These are phyloP conservation scores for Leptinotarsa rubiginosa DNA, from an alignment of 2,888 invertebrate genomes.

Conservation along the genomic window DNA sequence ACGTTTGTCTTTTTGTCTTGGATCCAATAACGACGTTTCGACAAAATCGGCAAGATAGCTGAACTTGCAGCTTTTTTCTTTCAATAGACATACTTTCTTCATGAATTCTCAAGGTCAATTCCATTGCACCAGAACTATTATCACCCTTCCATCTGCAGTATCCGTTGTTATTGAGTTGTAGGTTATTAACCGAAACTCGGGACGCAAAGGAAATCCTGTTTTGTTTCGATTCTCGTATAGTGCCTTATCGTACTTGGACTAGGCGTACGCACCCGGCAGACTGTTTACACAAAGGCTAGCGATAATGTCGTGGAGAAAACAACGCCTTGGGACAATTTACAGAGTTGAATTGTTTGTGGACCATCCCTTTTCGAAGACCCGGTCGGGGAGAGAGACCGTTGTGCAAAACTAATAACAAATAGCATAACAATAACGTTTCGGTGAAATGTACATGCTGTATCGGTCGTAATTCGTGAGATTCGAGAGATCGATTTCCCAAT, in stretches of 20 bases:
- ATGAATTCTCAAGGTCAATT: too few relatives aligned
- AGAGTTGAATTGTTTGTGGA: conserved; percentile 1
- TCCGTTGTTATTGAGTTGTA: too few relatives aligned
- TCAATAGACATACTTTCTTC: too few relatives aligned
- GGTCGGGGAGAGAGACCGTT: not conserved
- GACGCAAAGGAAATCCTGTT: not conserved
- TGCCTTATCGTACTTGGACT: conserved; percentile 3
- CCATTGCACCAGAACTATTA: too few relatives aligned
- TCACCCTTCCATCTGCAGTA: too few relatives aligned
- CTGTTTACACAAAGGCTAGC: conserved; percentile 5
- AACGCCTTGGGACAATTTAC: not conserved
- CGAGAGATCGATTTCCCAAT: too few relatives aligned
- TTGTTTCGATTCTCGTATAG: not conserved
- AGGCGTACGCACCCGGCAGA: not conserved
- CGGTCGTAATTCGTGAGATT: too few relatives aligned
- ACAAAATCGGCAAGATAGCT: too few relatives aligned
- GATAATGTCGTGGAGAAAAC: conserved; percentile 1
- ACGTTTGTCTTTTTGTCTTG: too few relatives aligned
- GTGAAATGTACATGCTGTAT: not conserved
- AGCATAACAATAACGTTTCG: not conserved
- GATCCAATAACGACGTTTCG: too few relatives aligned
- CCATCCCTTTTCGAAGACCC: not conserved
- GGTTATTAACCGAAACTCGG: too few relatives aligned
- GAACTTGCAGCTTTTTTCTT: too few relatives aligned
- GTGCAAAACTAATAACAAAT: not conserved